A percentile compares a stretch with the other conserved stretches of the same genome.
Conservation (phyloP, 2,797 vertebrate genomes). For the Luscinia megarhynchos region DNA sequence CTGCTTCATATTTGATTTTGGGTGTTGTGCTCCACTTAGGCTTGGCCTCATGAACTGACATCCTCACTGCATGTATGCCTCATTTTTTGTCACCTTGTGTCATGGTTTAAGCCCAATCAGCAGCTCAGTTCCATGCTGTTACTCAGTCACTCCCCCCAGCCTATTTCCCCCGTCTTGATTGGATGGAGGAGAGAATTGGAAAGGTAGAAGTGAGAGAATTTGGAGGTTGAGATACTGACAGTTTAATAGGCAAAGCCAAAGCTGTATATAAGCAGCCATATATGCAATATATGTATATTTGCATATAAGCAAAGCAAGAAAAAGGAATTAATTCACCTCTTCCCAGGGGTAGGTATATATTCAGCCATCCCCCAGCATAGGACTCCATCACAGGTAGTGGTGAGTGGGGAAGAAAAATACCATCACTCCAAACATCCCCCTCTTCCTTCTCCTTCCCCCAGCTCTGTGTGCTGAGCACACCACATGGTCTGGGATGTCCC, state of each 20-base stretch:
- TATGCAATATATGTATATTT: no score
- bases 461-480: background rate
- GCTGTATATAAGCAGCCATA: no score
- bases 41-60: background rate
- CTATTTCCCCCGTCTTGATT: fast-evolving
- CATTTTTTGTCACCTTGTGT: background rate
- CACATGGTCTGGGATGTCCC: fast-evolving
- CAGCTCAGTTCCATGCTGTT: background rate
- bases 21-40: background rate
- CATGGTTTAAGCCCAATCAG: fast-evolving
- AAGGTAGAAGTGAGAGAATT: background rate
- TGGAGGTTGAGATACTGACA: background rate
- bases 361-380: background rate
- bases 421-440: fast-evolving
- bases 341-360: fast-evolving
- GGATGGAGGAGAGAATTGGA: background rate
- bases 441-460: background rate
- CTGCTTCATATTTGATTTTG: background rate
- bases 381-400: fast-evolving
- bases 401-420: background rate
- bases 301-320: background rate
- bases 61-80: background rate
- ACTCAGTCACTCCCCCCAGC: fast-evolving
- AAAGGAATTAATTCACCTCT: background rate
- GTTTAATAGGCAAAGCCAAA: background rate